Conservation (phyloP, 2,888 invertebrate species). For the Hirtodrosophila confusa region DNA sequence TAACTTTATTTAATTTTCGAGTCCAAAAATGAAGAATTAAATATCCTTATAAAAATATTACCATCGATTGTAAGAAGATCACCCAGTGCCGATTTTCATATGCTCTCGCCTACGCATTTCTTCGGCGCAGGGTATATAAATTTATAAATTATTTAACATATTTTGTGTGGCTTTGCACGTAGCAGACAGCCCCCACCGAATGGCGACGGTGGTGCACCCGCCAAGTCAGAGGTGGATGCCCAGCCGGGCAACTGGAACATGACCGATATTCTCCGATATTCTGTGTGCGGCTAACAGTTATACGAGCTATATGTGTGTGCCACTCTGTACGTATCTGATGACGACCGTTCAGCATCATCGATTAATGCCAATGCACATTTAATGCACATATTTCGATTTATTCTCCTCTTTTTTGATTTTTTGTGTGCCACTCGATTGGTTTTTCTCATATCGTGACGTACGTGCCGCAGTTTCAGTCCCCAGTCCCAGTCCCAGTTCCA, state of each 20-base stretch:
- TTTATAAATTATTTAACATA: constrained; percentile 78
- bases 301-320: constrained; percentile 32
- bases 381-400: constrained; percentile 71
- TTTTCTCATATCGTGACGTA: constrained; percentile 80
- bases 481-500: constrained; percentile 24
- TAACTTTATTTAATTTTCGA: too few species aligned
- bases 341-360: constrained; percentile 71
- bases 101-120: too few species aligned
- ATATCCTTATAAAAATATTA: too few species aligned
- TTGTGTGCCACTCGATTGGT: constrained; percentile 59
- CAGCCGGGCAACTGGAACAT: constrained; percentile 76
- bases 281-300: constrained; percentile 67
- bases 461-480: constrained; percentile 72
- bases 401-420: constrained; percentile 18
- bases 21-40: too few species aligned
- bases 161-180: constrained; percentile 42
- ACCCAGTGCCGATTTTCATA: too few species aligned
- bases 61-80: too few species aligned
- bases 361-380: constrained; percentile 79
- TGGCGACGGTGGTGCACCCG: constrained; percentile 56
- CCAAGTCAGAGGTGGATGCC: constrained; percentile 75
- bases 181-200: constrained; percentile 7
- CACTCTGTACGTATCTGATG: constrained; percentile 32
- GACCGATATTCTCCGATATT: constrained; percentile 79
- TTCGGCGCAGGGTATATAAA: constrained; percentile 34